phyloP scores from a whole-genome alignment of 2,888 invertebrate genomes.

The Erebia aethiops region DNA sequence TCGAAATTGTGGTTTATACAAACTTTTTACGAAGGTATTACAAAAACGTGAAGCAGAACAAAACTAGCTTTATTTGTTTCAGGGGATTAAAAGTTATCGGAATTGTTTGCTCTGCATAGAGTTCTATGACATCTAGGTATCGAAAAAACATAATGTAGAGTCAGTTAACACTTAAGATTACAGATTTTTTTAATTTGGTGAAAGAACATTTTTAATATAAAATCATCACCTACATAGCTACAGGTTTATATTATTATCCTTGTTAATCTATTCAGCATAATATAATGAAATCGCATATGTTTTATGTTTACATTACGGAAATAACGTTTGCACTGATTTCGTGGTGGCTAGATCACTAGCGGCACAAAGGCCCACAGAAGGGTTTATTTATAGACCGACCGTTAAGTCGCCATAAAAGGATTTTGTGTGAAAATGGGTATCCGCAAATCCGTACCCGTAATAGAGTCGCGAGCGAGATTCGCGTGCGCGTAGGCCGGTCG shows the following conservation, averaged over 20 bases:
- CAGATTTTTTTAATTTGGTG: background rate
- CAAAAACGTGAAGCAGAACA: background rate
- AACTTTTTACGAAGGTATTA: background rate
- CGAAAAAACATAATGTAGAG: background rate
- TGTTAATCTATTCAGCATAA: background rate
- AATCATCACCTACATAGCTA: background rate
- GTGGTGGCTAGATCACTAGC: conserved; percentile 10
- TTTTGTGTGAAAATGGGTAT: conserved; percentile 54
- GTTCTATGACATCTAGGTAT: background rate
- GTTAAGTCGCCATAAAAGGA: conserved; percentile 56
- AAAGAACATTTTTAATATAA: background rate
- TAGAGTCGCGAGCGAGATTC: conserved; percentile 57
- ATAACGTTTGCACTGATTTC: conserved; percentile 14
- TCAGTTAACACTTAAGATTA: background rate
- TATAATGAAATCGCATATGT: conserved; percentile 5
- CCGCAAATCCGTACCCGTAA: conserved; percentile 54
- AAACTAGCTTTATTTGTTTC: background rate
- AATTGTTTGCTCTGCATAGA: background rate
- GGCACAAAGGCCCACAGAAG: conserved; percentile 46
- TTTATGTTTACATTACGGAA: conserved; percentile 14
- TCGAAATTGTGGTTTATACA: background rate
- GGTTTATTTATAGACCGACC: conserved; percentile 60
- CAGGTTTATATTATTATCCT: background rate
- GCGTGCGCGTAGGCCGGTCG: conserved; percentile 74
- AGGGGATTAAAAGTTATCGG: background rate